Base-by-base conservation (phyloP, 2,888 invertebrate species). In the Dynastes maya region DNA sequence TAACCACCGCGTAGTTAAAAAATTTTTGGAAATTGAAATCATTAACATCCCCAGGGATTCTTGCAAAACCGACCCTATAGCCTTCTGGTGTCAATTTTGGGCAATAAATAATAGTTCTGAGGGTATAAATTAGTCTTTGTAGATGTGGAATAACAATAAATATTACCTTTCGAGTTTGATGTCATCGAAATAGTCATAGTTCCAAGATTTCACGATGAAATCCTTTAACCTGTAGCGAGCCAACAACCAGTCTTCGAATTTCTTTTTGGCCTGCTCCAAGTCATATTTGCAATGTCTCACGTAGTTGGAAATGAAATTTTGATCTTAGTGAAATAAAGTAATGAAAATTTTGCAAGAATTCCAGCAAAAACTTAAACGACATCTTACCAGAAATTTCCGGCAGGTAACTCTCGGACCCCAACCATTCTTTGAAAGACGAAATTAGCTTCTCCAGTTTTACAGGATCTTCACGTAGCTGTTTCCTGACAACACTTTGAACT, bases 231-330 rank as follows among this genome's bases (percentile, higher is more conserved):
- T 40, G 8, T 40, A 40, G 1, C 6, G 6, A 9, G 40, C 9
- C 9, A 40, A 40, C 84, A 92, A 92, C 87, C 92, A 92, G 82
- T 91, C 89, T 85, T 93, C 92, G 78, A 94, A 86, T 86, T 93
- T 93, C 80, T 89, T 89, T 83, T 94, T 91, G 13, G 93, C 91
- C 77, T 91, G 90, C 83, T 92, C 91, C 86, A 92, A 87, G 84
- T 92, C 91, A 89, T 93, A 91, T 82, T 93, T 93, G 85, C 92
- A 91, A 0, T 92, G 92, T 13, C 92, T 89, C 53, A 93, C 88
- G 84, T 92, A 92, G 53, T 91, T 86, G 84, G 90, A 88, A 79
- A 92, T 86, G 53, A 92, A 85, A 0, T 86, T 86, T 58, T 86
- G 87, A 81, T 92, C 92, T 92, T 88, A 68, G 83, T 87, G 16